phyloP scores from a whole-genome alignment of 2,797 vertebrate genomes.

The Chrysocyon brachyurus region DNA sequence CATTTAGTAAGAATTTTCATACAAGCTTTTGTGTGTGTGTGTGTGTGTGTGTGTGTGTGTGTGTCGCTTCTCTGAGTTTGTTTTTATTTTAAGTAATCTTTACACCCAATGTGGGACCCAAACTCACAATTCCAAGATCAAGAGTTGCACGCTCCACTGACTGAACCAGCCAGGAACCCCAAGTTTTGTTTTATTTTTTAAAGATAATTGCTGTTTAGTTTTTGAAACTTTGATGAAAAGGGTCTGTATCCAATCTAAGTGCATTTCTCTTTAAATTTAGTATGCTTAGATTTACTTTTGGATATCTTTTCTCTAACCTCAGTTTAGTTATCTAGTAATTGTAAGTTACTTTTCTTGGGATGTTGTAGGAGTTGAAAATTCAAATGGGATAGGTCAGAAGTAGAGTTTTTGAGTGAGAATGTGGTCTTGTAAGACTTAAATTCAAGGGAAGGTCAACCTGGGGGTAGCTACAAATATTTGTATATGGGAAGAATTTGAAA shows the following conservation, averaged over 20 bases:
- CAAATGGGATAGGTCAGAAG: neutral
- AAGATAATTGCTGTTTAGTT: slow-evolving; percentile 22
- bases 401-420: neutral
- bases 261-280: neutral
- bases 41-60: neutral
- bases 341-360: neutral
- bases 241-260: neutral
- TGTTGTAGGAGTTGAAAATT: neutral
- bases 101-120: neutral
- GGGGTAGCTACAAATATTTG: neutral
- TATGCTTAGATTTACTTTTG: slow-evolving; percentile 19
- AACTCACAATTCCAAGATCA: neutral
- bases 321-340: neutral
- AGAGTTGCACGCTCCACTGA: neutral
- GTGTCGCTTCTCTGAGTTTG: neutral
- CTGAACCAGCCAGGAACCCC: neutral
- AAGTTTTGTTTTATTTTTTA: neutral
- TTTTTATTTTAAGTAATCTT: neutral
- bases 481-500: neutral
- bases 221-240: slow-evolving; percentile 22
- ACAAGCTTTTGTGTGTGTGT: neutral
- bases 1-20: slow-evolving; percentile 38
- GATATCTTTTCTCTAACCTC: slow-evolving; percentile 2
- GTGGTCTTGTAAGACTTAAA: neutral
- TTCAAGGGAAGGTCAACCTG: neutral